phyloP scores from a whole-genome alignment of 2,113 vertebrate species.

The Aegithalos caudatus region DNA sequence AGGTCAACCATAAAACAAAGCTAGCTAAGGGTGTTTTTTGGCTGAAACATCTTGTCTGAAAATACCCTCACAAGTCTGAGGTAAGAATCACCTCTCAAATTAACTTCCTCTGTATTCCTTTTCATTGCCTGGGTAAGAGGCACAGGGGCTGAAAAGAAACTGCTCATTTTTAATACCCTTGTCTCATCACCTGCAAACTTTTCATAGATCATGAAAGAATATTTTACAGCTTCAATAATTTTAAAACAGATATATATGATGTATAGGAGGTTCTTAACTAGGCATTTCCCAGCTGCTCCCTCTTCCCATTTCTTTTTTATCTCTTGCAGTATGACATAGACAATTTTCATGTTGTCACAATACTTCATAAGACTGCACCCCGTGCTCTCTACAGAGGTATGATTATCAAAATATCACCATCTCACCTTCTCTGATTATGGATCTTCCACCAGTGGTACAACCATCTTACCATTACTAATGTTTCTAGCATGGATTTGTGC shows the following conservation, averaged over 20 bases:
- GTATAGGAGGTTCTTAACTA: background rate
- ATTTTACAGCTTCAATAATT: background rate
- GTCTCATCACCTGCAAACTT: background rate
- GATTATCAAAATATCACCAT: background rate
- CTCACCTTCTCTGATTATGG: background rate
- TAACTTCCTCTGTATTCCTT: background rate
- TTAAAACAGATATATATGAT: background rate
- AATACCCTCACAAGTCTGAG: background rate
- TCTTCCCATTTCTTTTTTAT: background rate
- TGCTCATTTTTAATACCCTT: background rate
- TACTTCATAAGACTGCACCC: background rate
- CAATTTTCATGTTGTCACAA: background rate
- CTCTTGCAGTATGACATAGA: background rate
- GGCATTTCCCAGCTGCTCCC: background rate
- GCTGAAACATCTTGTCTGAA: background rate
- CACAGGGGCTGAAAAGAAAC: background rate
- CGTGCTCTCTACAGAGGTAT: background rate
- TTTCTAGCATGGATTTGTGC: background rate
- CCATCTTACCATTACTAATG: background rate
- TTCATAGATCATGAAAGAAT: background rate
- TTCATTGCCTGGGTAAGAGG: background rate
- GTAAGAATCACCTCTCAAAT: background rate
- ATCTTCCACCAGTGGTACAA: background rate
- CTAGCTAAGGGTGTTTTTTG: background rate
- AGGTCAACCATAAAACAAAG: background rate